These are phyloP conservation scores for Abramis brama DNA, from an alignment of 2,113 vertebrate species.

Conservation along the genomic window DNA sequence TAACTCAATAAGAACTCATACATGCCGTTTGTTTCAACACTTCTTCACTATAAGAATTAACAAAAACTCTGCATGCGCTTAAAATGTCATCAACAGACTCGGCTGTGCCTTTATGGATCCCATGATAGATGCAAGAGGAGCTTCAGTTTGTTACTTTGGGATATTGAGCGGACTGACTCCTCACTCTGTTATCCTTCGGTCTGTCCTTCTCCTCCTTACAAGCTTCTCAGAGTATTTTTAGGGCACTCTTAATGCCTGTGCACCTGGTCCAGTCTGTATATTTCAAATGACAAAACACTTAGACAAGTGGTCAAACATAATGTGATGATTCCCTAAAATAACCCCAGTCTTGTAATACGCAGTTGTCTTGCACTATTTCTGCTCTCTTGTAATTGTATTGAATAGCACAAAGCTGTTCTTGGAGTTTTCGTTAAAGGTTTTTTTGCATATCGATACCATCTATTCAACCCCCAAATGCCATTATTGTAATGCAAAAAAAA, in stretches of 20 bases:
- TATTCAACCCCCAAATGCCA: not conserved
- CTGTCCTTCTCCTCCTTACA: conserved; percentile 63
- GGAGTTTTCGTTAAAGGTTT: not conserved
- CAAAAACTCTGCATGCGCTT: not conserved
- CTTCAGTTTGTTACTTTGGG: not conserved
- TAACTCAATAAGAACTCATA: not conserved
- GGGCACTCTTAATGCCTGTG: conserved; percentile 72
- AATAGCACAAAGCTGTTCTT: not conserved
- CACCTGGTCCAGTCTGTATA: conserved; percentile 90
- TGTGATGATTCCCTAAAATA: conserved; percentile 84
- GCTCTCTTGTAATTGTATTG: not conserved
- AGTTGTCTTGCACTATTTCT: conserved; percentile 25
- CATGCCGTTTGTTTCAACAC: not conserved
- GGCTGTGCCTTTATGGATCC: not conserved
- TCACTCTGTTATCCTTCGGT: conserved; percentile 53
- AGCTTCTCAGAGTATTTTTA: conserved; percentile 87
- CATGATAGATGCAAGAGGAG: not conserved
- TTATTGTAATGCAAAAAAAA: not conserved
- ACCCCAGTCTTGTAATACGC: conserved; percentile 40
- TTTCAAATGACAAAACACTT: conserved; percentile 66
- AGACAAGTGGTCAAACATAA: conserved; percentile 75
- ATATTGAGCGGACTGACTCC: not conserved
- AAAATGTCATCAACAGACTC: not conserved
- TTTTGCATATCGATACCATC: too few relatives aligned
- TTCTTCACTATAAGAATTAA: not conserved